Evolutionary conservation across 2,888 invertebrate species (phyloP), one percentile per base, ranked within the genome.

Genomic region (Patella pellucida): DNA sequence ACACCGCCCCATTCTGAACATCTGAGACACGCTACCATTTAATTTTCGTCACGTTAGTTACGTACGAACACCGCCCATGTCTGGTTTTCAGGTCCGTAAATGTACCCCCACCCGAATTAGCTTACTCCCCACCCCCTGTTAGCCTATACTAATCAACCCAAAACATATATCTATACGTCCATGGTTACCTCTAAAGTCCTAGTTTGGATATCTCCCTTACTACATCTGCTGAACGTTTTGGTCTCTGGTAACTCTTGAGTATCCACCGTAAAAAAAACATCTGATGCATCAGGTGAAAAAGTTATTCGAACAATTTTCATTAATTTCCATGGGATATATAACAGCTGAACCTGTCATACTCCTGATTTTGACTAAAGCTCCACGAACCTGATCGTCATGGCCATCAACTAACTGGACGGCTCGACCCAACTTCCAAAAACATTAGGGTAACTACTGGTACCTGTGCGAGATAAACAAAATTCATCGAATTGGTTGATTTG

Each of bases 401-500:
- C 62, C 3, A n/a, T 62, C 62, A 62, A 62, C 23, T 2, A 62
- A 14, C 23, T 62, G n/a, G 9, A 11, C 62, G n/a, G n/a, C n/a
- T 62, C 62, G 16, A 14, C 62, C 3, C n/a, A n/a, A n/a, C n/a
- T n/a, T n/a, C n/a, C n/a, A n/a, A n/a, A n/a, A n/a, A n/a, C n/a
- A n/a, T n/a, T n/a, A n/a, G n/a, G n/a, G n/a, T n/a, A n/a, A n/a
- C n/a, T n/a, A 67, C 72, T 14, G 75, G 75, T 14, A 72, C 75
- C n/a, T 62, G 12, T 11, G 41, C 16, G 12, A 71, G 56, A n/a
- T 52, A 72, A 23, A n/a, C n/a, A 56, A 72, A 50, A 19, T 5
- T 71, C 75, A 75, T 27, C 23, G 41, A 15, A 72, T 19, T 14
- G 27, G 50, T 41, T 62, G 62, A 62, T 41, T 41, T 41, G 41